Base-by-base conservation (phyloP, 2,797 vertebrate genomes). In the Epinephelus malabaricus region DNA sequence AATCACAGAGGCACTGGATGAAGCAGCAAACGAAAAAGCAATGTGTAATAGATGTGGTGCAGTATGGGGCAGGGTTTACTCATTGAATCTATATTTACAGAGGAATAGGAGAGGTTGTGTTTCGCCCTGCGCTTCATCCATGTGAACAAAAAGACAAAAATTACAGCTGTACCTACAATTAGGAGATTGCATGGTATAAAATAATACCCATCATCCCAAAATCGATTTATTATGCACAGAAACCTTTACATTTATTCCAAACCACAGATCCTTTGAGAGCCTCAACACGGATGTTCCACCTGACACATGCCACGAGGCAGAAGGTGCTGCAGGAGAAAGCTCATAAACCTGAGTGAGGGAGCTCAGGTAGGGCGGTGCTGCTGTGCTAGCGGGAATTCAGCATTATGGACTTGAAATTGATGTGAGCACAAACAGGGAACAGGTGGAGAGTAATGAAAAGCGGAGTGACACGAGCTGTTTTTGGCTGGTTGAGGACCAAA, bases 401-500 rank as follows among this genome's bases (percentile, higher is more conserved):
- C 38, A 43, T 18, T 6, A 34, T 8, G 3, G 27, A 11, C 62
- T 30, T 23, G 13, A 15, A 21, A 23, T 19, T 18, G 5, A 38
- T n/a, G 56, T 10, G 30, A 59, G 18, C 30, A 40, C 18, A 34
- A 59, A 59, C 19, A 15, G 38, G 58, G 17, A 64, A 23, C 30
- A 30, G 27, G 55, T 58, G 30, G 30, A 40, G n/a, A 10, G 30
- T 10, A n/a, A 67, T 53, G 43, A 34, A 56, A 56, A 58, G 54
- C 5, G 40, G 10, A 59, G 45, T 21, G 40, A 47, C 25, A 49
- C 7, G 2, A 43, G 34, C 23, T 23, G 56, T 14, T 51, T 38
- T 61, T 61, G 69, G 19, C 30, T 25, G 46, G 47, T 50, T 3
- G n/a, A 51, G 25, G 30, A 71, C 30, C 54, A 59, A 18, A 56